A percentile compares a stretch with the other conserved stretches of the same genome.
phyloP scores from a whole-genome alignment of 2,797 vertebrate genomes.

The Falco rusticolus region DNA sequence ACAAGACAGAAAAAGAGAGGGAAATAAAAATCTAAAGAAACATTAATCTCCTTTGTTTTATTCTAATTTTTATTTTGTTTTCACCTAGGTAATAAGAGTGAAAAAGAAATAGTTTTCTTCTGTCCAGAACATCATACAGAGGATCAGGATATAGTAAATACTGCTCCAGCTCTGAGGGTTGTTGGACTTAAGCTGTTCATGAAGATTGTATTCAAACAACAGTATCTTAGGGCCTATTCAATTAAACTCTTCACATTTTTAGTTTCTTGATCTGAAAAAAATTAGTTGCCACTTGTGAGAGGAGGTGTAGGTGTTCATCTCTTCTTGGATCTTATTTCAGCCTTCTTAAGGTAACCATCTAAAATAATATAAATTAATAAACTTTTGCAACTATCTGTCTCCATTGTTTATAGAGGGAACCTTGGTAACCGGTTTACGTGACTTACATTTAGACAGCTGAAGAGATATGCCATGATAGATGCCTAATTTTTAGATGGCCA shows the following conservation, averaged over 20 bases:
- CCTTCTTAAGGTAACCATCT: slow-evolving; percentile 31
- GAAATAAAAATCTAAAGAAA: background rate
- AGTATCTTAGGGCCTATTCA: background rate
- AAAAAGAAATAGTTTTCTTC: background rate
- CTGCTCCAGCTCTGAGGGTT: background rate
- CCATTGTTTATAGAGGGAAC: slow-evolving; percentile 7
- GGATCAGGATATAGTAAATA: background rate
- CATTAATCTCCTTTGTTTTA: background rate
- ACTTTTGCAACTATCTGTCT: background rate
- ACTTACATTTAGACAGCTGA: slow-evolving; percentile 3
- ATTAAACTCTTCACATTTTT: background rate
- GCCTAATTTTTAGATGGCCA: background rate
- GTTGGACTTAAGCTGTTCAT: background rate
- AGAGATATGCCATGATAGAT: background rate
- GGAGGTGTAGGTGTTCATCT: slow-evolving; percentile 27
- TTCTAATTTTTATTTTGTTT: background rate
- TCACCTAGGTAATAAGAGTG: background rate
- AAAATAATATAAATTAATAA: slow-evolving; percentile 51
- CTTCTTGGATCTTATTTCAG: slow-evolving; percentile 42
- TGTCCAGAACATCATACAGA: background rate
- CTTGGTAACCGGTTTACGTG: background rate
- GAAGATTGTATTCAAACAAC: background rate
- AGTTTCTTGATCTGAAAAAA: slow-evolving; percentile 1
- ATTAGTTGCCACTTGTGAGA: background rate
- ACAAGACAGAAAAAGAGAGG: background rate